Base-by-base conservation (phyloP, 2,888 invertebrate species). In the Craniophora ligustri region DNA sequence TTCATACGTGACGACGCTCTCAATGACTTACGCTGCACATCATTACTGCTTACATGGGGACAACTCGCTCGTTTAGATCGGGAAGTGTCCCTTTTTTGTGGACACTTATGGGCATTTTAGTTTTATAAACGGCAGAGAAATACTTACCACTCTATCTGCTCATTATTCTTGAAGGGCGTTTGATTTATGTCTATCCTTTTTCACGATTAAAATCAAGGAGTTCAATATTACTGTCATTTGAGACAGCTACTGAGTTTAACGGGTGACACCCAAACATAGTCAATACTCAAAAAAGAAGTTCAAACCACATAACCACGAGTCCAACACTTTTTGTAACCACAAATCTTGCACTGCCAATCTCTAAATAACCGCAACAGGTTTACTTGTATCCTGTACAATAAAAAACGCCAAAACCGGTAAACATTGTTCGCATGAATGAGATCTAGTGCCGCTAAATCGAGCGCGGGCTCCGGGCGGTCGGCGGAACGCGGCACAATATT, bases 401-500 rank as follows among this genome's bases (percentile, higher is more conserved):
- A 72, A 61, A 67, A 54, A 49, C 8, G 16, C 46, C 41, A 50
- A 67, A 78, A 76, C 76, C 76, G 71, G 77, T 79, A 67, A 58
- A 51, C 54, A 47, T 73, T 53, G 57, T 44, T 36, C 58, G 62
- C 36, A 62, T 75, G 76, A 75, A 75, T 71, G 76, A 60, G 13
- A 62, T 49, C 35, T 42, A 64, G 54, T 64, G 61, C 71, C 71
- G 75, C 75, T 70, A 68, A 56, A 53, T 63, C 67, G 65, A 67
- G 71, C 73, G 76, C 41, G 32, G 53, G 51, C 16, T 14, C 42
- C 38, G 23, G 31, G 30, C 35, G 40, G 36, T 38, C 42, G 53
- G 54, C 41, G 60, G 70, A 61, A 66, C 57, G 62, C 73, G 58
- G 78, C 76, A 77, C 87, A 81, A 84, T 88, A 87, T 84, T 83